Evolutionary conservation across 2,888 invertebrate species (phyloP), one percentile per base, ranked within the genome.

Genomic region (Endotricha flammealis): DNA sequence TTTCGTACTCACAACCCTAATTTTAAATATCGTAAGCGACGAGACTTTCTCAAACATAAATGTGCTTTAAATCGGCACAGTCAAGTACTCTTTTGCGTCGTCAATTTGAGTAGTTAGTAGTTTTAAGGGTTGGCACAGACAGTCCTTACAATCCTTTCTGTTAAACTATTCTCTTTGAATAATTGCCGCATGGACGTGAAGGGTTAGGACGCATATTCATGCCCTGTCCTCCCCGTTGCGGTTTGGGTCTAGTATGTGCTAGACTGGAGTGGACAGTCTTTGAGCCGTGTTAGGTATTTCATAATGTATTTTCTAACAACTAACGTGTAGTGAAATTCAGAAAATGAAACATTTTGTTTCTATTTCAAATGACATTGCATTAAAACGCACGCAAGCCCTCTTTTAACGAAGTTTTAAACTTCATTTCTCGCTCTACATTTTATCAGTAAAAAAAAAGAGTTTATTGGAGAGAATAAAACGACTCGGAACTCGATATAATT

Each of bases 111-210:
- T 20, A 36, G 39, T 50, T 64, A 42, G 3, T 46, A 1, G 46
- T 20, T 63, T 69, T 53, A 45, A 42, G 40, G 25, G 10, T 44
- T 39, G 33, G 16, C 31, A 16, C 9, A 31, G 32, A 38, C 49
- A 66, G 69, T 73, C 68, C 79, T 77, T 69, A 77, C 79, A 86
- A 83, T 86, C 86, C 86, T 86, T 86, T 86, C 86, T 83, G 81
- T 78, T 86, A 83, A 85, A 85, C 86, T 85, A 86, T 86, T 86
- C 87, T 86, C 76, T 87, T 85, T 87, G 87, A 87, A 87, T 87
- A 87, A 87, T 87, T 87, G 87, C 82, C 79, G 86, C 77, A 63
- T 82, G 87, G 85, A 83, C 82, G 70, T 80, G 86, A 85, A 85
- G 85, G 85, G 85, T 85, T 74, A 73, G 73, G 77, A 63, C 73